These are phyloP conservation scores for Sebastes kiyomatsui DNA, from an alignment of 2,797 vertebrate species.

Conservation along the genomic window DNA sequence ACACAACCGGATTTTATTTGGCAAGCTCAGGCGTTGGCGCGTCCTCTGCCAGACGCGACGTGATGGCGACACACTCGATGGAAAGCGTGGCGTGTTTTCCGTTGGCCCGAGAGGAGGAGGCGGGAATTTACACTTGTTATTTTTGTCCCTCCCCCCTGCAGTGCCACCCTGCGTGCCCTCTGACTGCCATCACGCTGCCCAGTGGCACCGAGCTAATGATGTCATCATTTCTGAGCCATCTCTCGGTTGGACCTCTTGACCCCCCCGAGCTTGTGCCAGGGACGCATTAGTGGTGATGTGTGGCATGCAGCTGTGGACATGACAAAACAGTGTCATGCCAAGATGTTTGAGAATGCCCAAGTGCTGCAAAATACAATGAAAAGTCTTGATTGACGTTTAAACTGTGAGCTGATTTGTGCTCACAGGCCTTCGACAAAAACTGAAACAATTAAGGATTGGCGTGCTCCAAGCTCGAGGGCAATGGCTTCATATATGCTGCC, in stretches of 20 bases:
- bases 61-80: not conserved
- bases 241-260: conserved; percentile 56
- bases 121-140: conserved; percentile 62
- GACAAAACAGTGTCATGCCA: conserved; percentile 39
- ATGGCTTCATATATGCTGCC: not conserved
- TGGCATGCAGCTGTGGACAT: conserved; percentile 43
- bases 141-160: conserved; percentile 56
- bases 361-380: not conserved
- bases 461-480: not conserved
- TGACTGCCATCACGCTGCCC: conserved; percentile 53
- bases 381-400: conserved; percentile 11
- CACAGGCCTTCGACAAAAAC: not conserved
- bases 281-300: conserved; percentile 47
- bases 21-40: conserved; percentile 12
- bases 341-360: conserved; percentile 26
- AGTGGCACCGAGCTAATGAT: conserved; percentile 64
- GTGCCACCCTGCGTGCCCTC: conserved; percentile 51
- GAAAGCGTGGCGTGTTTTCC: not conserved
- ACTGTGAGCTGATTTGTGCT: not conserved
- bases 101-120: not conserved
- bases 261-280: conserved; percentile 32
- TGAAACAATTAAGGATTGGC: not conserved
- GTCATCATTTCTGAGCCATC: conserved; percentile 63
- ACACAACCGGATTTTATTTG: conserved; percentile 3
- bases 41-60: conserved; percentile 10